Percentiles rank a stretch among this genome's conserved stretches.
These are phyloP conservation scores for Clarias gariepinus DNA, from an alignment of 2,113 vertebrate genomes.

Conservation along the genomic window DNA sequence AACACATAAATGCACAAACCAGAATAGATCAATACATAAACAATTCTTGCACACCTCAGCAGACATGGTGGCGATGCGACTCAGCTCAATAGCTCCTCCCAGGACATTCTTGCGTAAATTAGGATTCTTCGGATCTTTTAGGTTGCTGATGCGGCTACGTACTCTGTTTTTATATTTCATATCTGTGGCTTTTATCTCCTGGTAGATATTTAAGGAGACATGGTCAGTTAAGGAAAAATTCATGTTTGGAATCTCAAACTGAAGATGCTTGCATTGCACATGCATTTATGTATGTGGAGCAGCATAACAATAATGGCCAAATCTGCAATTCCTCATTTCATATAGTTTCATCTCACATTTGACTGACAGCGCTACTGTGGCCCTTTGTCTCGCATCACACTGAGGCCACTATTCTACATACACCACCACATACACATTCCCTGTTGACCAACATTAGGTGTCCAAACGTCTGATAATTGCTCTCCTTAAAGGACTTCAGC, in stretches of 20 bases:
- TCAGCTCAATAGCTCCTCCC: slow-evolving; percentile 77
- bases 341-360: background rate
- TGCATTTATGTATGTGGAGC: background rate
- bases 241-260: background rate
- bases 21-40: background rate
- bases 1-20: background rate
- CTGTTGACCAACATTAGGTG: background rate
- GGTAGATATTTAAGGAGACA: slow-evolving; percentile 85
- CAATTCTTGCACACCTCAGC: slow-evolving; percentile 78
- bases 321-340: background rate
- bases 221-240: slow-evolving; percentile 62
- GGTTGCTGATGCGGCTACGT: slow-evolving; percentile 95
- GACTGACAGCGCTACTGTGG: background rate
- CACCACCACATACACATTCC: background rate
- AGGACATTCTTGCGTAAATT: slow-evolving; percentile 86
- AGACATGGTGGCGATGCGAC: slow-evolving; percentile 88
- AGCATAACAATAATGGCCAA: background rate
- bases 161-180: slow-evolving; percentile 98
- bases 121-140: slow-evolving; percentile 96
- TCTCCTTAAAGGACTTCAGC: background rate
- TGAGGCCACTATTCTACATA: background rate
- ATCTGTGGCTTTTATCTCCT: slow-evolving; percentile 89
- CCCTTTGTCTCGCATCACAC: background rate
- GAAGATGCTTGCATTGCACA: background rate
- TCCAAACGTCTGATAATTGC: background rate